These are phyloP conservation scores for Achroia grisella DNA, from an alignment of 1,140 invertebrate genomes.

Conservation along the genomic window DNA sequence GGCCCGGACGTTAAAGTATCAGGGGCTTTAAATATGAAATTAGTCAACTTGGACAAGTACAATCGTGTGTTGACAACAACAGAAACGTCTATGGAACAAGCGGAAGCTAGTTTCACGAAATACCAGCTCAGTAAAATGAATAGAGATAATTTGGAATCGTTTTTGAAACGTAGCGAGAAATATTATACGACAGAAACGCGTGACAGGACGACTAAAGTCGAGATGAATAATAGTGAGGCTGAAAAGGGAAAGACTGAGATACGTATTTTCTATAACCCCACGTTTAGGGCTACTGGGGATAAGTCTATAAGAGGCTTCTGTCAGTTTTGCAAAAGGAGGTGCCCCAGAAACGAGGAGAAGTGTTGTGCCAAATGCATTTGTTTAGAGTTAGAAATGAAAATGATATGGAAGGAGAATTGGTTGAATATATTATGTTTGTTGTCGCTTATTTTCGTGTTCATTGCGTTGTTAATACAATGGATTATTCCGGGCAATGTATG, in stretches of 20 bases:
- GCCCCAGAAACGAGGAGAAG: constrained; percentile 40
- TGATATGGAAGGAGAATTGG: constrained; percentile 56
- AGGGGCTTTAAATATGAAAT: constrained; percentile 57
- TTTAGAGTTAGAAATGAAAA: constrained; percentile 40
- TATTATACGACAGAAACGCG: constrained; percentile 54
- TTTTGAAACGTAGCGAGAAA: constrained; percentile 63
- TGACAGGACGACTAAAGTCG: constrained; percentile 38
- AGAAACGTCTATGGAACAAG: constrained; percentile 47
- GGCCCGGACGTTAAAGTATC: constrained; percentile 49
- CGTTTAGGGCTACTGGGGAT: constrained; percentile 38
- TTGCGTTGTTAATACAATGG: constrained; percentile 45
- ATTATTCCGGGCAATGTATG: constrained; percentile 36
- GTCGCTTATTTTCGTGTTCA: constrained; percentile 43
- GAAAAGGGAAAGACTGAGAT: constrained; percentile 60
- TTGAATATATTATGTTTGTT: constrained; percentile 52
- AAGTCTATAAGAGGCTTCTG: constrained; percentile 38
- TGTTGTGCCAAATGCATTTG: constrained; percentile 53
- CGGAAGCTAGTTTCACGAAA: constrained; percentile 60
- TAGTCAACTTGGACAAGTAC: constrained; percentile 55
- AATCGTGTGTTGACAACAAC: constrained; percentile 58
- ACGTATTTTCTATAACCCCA: constrained; percentile 67
- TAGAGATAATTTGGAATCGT: constrained; percentile 56
- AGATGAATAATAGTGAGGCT: constrained; percentile 33
- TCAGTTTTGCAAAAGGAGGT: constrained; percentile 39
- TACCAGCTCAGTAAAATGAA: constrained; percentile 31